Evolutionary conservation across 2,888 invertebrate species (phyloP).

Genomic region (Gymnosoma rotundatum): DNA sequence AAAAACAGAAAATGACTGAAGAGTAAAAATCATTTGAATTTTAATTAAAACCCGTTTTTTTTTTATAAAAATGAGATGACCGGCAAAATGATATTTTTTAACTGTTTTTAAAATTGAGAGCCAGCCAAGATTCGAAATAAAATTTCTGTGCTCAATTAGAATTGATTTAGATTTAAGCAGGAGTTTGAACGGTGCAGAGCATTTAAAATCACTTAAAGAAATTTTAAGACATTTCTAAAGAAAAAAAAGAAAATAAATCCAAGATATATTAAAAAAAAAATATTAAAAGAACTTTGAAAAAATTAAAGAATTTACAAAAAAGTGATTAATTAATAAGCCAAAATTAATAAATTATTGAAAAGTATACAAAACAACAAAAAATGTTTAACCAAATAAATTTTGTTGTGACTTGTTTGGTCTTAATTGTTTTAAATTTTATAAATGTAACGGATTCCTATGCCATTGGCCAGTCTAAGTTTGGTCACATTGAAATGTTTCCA

Average conservation of each 20-base stretch:
- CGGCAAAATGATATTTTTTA: constrained; percentile 24
- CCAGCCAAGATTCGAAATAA: constrained; percentile 75
- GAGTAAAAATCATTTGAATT: constrained; percentile 48
- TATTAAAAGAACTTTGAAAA: background rate
- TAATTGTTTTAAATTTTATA: constrained; percentile 39
- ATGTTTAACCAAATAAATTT: constrained; percentile 41
- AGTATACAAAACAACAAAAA: background rate
- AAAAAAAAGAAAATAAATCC: constrained; percentile 13
- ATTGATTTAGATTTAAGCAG: constrained; percentile 80
- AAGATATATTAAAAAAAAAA: constrained; percentile 25
- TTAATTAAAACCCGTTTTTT: constrained; percentile 53
- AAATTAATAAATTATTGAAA: constrained; percentile 15
- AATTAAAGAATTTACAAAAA: background rate
- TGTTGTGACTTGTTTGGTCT: background rate
- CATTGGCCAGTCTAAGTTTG: constrained; percentile 78
- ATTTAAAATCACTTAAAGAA: constrained; percentile 20
- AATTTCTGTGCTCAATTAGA: constrained; percentile 78
- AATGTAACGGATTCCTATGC: constrained; percentile 74
- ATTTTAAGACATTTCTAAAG: constrained; percentile 29
- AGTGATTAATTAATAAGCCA: constrained; percentile 14
- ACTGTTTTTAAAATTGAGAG: constrained; percentile 7
- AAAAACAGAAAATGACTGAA: constrained; percentile 5
- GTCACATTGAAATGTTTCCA: constrained; percentile 79
- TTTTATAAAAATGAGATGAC: constrained; percentile 36
- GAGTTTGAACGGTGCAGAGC: constrained; percentile 77